These are phyloP conservation scores for Tipula confusa DNA, from an alignment of 2,888 invertebrate genomes.

Conservation along the genomic window DNA sequence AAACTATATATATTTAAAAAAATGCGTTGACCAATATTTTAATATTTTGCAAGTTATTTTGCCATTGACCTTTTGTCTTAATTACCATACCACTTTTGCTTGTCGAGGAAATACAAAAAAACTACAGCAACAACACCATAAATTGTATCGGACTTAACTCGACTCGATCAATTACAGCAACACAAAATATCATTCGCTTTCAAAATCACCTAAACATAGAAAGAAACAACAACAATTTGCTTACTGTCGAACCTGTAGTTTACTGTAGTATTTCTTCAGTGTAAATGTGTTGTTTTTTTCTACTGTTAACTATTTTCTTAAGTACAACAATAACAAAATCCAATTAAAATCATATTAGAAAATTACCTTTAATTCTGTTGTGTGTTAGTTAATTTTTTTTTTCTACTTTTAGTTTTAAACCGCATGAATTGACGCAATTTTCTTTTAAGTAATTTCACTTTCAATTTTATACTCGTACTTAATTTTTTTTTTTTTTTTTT, in stretches of 20 bases:
- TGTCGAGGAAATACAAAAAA: neutral
- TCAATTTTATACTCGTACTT: neutral
- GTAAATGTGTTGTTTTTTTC: neutral
- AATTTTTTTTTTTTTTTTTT: too few relatives aligned
- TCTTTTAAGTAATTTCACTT: slow-evolving; percentile 25
- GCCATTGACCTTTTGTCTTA: neutral
- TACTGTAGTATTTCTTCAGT: neutral
- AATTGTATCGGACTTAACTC: neutral
- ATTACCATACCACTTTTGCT: neutral
- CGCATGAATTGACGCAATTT: slow-evolving; percentile 20
- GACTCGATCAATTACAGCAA: neutral
- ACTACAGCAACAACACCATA: too few relatives aligned
- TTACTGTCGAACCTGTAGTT: neutral
- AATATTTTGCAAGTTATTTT: neutral
- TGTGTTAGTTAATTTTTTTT: too few relatives aligned
- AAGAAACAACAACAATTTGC: neutral
- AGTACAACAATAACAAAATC: neutral
- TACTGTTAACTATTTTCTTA: neutral
- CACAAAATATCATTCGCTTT: neutral
- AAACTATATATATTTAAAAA: neutral
- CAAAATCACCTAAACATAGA: neutral
- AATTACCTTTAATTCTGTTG: neutral
- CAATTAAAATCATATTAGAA: slow-evolving; percentile 6
- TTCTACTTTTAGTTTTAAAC: neutral
- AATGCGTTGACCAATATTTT: neutral